Conservation (phyloP, 2,888 invertebrate species). For the Gymnosoma rotundatum region DNA sequence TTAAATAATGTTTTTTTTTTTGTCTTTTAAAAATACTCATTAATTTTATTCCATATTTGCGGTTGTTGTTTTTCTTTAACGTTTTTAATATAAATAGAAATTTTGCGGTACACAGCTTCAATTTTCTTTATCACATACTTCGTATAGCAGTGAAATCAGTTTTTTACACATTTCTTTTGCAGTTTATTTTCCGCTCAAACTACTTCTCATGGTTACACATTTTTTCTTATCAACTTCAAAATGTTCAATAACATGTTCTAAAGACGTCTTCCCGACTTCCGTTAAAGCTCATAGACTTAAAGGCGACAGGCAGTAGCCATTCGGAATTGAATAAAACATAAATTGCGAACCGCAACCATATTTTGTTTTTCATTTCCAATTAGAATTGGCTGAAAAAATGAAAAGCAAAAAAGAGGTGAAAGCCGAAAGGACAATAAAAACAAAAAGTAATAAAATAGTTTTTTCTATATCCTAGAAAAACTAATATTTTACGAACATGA, state of each 20-base stretch:
- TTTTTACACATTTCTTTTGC: constrained; percentile 13
- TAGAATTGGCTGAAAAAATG: no score
- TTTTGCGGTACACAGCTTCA: constrained; percentile 40
- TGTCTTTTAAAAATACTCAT: background rate
- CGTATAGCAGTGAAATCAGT: background rate
- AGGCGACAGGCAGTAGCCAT: constrained; percentile 55
- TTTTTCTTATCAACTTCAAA: constrained; percentile 14
- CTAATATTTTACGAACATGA: no score
- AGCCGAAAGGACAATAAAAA: no score
- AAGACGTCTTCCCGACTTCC: constrained; percentile 39
- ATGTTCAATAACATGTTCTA: constrained; percentile 28
- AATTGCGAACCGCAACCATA: no score
- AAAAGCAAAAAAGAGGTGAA: no score
- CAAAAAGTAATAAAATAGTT: no score
- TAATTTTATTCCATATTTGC: constrained; percentile 17
- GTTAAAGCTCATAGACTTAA: constrained; percentile 57
- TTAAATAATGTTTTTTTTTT: no score
- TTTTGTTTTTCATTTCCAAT: no score
- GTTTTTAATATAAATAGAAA: constrained; percentile 34
- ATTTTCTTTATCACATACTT: constrained; percentile 3
- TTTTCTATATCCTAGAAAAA: no score
- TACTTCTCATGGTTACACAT: background rate
- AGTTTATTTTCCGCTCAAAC: constrained; percentile 21
- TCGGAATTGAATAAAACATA: no score
- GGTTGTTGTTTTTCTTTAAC: constrained; percentile 18